Percentiles rank a stretch among this genome's conserved stretches.
Conservation (phyloP, 2,888 invertebrate species). For the Frankliniella intonsa region DNA sequence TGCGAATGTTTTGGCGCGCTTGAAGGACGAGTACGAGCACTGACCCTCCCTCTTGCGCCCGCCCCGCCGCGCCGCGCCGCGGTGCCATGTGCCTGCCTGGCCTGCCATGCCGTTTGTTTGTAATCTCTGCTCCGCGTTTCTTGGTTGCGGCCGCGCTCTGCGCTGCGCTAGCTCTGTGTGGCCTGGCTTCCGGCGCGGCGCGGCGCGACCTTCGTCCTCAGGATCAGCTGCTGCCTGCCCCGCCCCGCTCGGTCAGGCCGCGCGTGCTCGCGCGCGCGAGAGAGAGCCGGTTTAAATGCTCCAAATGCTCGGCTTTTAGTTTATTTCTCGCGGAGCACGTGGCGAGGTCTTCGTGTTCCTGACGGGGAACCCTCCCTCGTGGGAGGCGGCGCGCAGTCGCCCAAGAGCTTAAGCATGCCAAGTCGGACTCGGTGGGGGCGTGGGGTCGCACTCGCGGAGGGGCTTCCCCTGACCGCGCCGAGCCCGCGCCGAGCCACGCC, state of each 20-base stretch:
- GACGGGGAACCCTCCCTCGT: neutral
- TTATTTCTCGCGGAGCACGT: neutral
- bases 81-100: neutral
- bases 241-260: neutral
- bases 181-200: neutral
- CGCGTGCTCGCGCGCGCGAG: no score
- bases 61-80: neutral
- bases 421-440: no score
- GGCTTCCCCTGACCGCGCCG: no score
- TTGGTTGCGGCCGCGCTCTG: neutral
- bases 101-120: neutral
- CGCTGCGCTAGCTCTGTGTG: neutral
- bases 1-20: no score
- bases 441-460: no score
- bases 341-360: neutral
- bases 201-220: neutral
- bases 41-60: neutral
- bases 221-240: neutral
- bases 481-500: no score
- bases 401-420: no score
- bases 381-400: no score
- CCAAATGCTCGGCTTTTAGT: neutral
- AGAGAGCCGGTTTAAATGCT: neutral
- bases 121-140: neutral
- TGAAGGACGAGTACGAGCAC: neutral